Evolutionary conservation across 1,140 invertebrate species (phyloP).

Genomic region (Sitophilus oryzae): DNA sequence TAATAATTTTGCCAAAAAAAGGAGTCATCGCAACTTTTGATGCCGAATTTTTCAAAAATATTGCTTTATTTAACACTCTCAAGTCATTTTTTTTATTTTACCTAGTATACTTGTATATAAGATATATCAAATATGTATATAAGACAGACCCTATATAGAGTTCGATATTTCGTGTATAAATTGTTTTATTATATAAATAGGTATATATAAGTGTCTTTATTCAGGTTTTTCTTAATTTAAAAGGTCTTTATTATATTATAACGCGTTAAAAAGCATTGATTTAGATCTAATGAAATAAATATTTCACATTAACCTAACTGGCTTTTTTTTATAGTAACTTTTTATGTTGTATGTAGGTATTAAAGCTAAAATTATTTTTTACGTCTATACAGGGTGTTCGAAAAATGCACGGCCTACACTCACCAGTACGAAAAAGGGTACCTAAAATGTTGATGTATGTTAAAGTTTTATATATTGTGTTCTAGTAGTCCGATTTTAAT

Average conservation of each 20-base stretch:
- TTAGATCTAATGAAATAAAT: constrained; percentile 41
- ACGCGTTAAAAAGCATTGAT: constrained; percentile 36
- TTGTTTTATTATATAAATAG: constrained; percentile 24
- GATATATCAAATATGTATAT: constrained; percentile 36
- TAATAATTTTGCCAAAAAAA: not conserved
- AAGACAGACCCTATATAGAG: constrained; percentile 38
- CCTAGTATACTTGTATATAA: constrained; percentile 37
- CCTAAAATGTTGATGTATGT: too few species aligned
- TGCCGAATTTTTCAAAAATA: not conserved
- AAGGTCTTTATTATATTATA: constrained; percentile 36
- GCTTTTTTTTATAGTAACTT: too few species aligned
- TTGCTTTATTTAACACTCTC: constrained; percentile 18
- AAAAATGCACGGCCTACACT: too few species aligned
- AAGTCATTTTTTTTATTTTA: constrained; percentile 32
- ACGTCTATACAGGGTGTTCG: too few species aligned
- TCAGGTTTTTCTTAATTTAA: constrained; percentile 33
- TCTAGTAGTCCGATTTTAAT: too few species aligned
- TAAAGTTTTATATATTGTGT: too few species aligned
- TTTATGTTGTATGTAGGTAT: too few species aligned
- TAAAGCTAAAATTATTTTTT: too few species aligned
- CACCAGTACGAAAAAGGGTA: too few species aligned
- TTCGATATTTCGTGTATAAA: constrained; percentile 33
- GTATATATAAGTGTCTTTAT: constrained; percentile 34
- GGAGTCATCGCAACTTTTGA: not conserved
- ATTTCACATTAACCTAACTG: constrained; percentile 41